Conservation (phyloP, 2,113 vertebrate species). For the Gambusia affinis region DNA sequence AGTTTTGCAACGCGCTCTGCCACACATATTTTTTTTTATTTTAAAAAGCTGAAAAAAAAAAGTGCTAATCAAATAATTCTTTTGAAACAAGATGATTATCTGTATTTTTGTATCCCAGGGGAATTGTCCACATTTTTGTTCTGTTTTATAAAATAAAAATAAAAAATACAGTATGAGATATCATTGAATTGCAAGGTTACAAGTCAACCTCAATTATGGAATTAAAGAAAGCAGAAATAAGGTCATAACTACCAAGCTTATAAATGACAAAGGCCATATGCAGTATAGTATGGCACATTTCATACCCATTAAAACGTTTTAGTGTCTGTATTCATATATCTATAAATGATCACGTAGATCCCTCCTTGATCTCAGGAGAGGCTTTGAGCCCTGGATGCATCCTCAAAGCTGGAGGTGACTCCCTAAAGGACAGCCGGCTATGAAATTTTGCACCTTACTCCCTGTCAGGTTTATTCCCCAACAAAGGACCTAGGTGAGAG, state of each 20-base stretch:
- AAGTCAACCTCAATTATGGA: conserved; percentile 42
- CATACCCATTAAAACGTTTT: conserved; percentile 16
- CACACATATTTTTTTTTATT: background rate
- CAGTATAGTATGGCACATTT: conserved; percentile 20
- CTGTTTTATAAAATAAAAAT: background rate
- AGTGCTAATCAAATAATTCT: conserved; percentile 16
- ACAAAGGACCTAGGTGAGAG: conserved; percentile 48
- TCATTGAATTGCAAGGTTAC: conserved; percentile 15
- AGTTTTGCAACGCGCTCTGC: conserved; percentile 15
- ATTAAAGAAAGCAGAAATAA: conserved; percentile 38
- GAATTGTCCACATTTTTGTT: background rate
- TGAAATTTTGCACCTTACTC: conserved; percentile 47
- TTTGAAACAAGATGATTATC: conserved; percentile 10
- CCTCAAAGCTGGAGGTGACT: conserved; percentile 15
- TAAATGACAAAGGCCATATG: background rate
- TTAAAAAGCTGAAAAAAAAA: conserved; percentile 23
- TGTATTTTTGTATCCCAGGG: conserved; percentile 27
- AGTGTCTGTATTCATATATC: conserved; percentile 42
- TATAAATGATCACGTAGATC: conserved; percentile 17
- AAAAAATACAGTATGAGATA: conserved; percentile 39
- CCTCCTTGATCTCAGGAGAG: background rate
- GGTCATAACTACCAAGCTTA: conserved; percentile 31
- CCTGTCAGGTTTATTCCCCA: conserved; percentile 52
- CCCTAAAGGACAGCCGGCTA: conserved; percentile 58
- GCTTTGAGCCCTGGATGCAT: conserved; percentile 18